phyloP scores from a whole-genome alignment of 2,113 vertebrate species.

The Myrmophylax atrothorax region DNA sequence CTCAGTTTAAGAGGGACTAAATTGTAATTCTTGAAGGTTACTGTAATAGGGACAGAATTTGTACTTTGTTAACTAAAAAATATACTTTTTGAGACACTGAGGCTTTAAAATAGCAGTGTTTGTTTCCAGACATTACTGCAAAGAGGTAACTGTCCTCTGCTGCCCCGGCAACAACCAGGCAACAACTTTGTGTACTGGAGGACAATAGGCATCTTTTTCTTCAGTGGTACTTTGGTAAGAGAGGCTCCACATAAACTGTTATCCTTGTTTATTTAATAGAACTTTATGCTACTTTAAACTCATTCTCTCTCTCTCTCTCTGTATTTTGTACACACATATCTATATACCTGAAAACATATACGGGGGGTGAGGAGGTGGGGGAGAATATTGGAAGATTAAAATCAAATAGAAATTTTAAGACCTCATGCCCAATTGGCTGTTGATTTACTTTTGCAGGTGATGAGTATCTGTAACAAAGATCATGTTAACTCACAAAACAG shows the following conservation, averaged over 20 bases:
- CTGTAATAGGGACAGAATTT: neutral
- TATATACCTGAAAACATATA: neutral
- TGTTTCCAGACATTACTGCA: neutral
- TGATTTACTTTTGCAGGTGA: neutral
- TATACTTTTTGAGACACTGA: accelerated
- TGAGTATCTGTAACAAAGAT: neutral
- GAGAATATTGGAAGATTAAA: neutral
- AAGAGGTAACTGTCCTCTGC: neutral
- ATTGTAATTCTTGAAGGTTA: neutral
- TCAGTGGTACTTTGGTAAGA: neutral
- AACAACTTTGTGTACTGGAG: neutral
- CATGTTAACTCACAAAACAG: neutral
- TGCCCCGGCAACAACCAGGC: neutral
- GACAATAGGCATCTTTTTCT: neutral
- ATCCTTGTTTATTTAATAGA: neutral
- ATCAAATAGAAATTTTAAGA: neutral
- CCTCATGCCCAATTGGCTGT: neutral
- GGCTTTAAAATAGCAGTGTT: neutral
- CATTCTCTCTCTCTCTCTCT: neutral
- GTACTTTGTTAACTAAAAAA: neutral
- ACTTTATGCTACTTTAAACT: neutral
- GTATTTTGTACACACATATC: accelerated
- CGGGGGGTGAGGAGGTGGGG: accelerated
- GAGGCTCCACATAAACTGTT: neutral
- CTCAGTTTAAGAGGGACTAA: neutral